Conservation (phyloP, 1,140 invertebrate genomes). For the Venturia canescens region DNA sequence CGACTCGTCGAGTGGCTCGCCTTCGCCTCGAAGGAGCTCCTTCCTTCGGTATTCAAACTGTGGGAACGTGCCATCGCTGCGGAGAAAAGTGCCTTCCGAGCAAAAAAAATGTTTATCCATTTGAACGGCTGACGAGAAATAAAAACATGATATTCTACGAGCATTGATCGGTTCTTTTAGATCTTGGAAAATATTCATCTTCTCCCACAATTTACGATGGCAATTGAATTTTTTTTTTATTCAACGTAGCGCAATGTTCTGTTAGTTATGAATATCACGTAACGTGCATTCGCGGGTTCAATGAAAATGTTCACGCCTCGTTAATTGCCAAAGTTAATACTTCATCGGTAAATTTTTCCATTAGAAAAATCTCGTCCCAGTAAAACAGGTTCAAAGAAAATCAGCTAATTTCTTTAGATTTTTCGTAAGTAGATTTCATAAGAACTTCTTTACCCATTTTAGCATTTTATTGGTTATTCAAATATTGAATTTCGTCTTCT, state of each 20-base stretch:
- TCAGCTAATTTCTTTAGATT: too few species aligned
- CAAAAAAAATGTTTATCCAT: constrained; percentile 1
- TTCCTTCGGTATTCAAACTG: constrained; percentile 35
- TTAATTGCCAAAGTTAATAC: too few species aligned
- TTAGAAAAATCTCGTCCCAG: too few species aligned
- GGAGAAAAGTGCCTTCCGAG: constrained; percentile 17
- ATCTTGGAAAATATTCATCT: not conserved
- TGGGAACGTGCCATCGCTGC: constrained; percentile 36
- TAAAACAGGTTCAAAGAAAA: too few species aligned
- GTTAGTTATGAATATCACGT: too few species aligned
- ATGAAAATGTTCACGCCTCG: too few species aligned
- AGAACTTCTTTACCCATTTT: too few species aligned
- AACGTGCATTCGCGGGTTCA: too few species aligned
- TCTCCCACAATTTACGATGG: not conserved
- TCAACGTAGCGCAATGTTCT: not conserved
- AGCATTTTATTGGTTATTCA: too few species aligned
- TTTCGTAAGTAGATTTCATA: too few species aligned
- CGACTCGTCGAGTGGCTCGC: constrained; percentile 36
- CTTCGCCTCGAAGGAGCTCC: constrained; percentile 32
- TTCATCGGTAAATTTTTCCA: too few species aligned
- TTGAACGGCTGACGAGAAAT: not conserved
- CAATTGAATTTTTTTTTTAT: not conserved
- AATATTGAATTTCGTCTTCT: too few species aligned
- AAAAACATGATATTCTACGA: not conserved
- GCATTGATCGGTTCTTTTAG: not conserved